Percentiles rank a stretch among this genome's conserved stretches.
Conservation (phyloP, 2,888 invertebrate genomes). For the Allygus modestus region DNA sequence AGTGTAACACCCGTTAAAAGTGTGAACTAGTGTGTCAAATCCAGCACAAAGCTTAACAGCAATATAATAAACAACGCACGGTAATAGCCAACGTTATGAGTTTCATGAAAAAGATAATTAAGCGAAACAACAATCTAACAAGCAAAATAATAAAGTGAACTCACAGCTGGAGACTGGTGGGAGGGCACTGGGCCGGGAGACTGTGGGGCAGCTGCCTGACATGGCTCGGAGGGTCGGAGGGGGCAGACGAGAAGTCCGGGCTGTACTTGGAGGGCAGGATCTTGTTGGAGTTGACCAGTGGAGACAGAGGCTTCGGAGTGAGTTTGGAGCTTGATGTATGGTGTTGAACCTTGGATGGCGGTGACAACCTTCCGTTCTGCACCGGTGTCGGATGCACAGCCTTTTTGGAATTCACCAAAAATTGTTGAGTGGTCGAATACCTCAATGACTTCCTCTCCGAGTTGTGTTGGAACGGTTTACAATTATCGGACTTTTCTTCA, state of each 20-base stretch:
- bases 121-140: too few relatives aligned
- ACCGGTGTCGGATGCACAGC: slow-evolving; percentile 63
- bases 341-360: slow-evolving; percentile 60
- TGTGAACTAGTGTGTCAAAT: too few relatives aligned
- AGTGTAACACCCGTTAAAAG: too few relatives aligned
- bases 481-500: slow-evolving; percentile 64
- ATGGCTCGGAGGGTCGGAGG: not conserved
- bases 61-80: too few relatives aligned
- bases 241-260: not conserved
- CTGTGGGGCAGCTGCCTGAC: slow-evolving; percentile 66
- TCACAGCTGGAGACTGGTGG: slow-evolving; percentile 71
- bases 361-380: slow-evolving; percentile 68
- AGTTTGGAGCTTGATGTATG: not conserved
- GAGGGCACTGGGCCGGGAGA: slow-evolving; percentile 70
- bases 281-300: slow-evolving; percentile 39
- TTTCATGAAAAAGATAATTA: too few relatives aligned
- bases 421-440: slow-evolving; percentile 67
- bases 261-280: slow-evolving; percentile 10
- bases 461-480: slow-evolving; percentile 65
- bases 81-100: too few relatives aligned
- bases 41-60: too few relatives aligned
- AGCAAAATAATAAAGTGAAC: slow-evolving; percentile 61
- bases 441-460: slow-evolving; percentile 68
- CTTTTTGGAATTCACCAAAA: slow-evolving; percentile 68
- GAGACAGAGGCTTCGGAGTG: not conserved